phyloP scores from a whole-genome alignment of 2,888 invertebrate species.

The Sericinus montela region DNA sequence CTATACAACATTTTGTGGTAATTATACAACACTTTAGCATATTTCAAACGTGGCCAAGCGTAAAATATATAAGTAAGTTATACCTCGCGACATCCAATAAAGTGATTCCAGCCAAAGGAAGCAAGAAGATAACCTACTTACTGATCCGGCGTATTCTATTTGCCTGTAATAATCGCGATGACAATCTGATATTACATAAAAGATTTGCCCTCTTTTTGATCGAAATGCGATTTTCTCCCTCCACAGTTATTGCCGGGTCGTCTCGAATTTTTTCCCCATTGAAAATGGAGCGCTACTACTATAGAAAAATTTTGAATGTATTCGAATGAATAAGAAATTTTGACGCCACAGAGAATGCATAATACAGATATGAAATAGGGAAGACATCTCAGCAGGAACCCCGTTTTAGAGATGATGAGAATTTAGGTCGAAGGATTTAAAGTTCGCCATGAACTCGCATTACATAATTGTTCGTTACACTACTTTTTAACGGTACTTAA shows the following conservation, averaged over 20 bases:
- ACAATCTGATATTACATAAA: conserved; percentile 80
- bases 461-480: not conserved
- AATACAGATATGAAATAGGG: conserved; percentile 35
- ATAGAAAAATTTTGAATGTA: conserved; percentile 69
- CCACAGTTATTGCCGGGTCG: conserved; percentile 70
- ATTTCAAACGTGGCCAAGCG: conserved; percentile 30
- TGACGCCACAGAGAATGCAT: conserved; percentile 57
- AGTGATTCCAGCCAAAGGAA: conserved; percentile 71
- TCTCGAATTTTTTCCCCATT: conserved; percentile 70
- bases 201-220: conserved; percentile 78
- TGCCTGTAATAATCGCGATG: conserved; percentile 79
- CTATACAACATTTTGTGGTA: too few species aligned
- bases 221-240: conserved; percentile 78
- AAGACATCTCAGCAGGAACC: conserved; percentile 5
- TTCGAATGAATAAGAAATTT: conserved; percentile 72
- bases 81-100: conserved; percentile 65
- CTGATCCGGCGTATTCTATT: conserved; percentile 78
- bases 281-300: conserved; percentile 62
- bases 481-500: not conserved
- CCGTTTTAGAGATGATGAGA: not conserved
- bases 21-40: conserved; percentile 13
- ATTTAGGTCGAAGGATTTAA: not conserved
- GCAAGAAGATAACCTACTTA: conserved; percentile 77
- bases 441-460: not conserved
- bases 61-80: conserved; percentile 31